Percentiles rank a stretch among this genome's conserved stretches.
Conservation (phyloP, 2,888 invertebrate species). For the Andrena camellia region DNA sequence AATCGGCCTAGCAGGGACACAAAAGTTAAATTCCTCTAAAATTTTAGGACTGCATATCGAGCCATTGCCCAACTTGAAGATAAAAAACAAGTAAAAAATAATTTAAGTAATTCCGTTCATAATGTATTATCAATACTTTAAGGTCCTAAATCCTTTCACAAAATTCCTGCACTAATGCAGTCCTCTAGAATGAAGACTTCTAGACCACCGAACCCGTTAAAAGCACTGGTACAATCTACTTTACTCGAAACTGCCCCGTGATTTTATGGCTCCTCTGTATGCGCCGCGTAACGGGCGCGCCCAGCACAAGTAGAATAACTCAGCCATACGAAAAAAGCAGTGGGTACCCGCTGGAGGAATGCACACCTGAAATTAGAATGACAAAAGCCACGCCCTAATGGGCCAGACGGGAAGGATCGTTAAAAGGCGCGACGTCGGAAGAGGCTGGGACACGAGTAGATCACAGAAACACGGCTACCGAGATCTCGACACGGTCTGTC, state of each 20-base stretch:
- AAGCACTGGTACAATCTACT: neutral
- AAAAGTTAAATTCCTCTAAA: too few species aligned
- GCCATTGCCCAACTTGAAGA: too few species aligned
- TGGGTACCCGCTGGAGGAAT: constrained; percentile 44
- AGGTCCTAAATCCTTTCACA: too few species aligned
- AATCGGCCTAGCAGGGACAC: too few species aligned
- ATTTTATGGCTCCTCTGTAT: constrained; percentile 6
- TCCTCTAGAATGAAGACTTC: too few species aligned
- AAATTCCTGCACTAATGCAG: too few species aligned
- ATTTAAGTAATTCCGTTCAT: too few species aligned
- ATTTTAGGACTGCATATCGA: too few species aligned
- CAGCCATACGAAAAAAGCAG: constrained; percentile 31
- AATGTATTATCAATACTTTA: too few species aligned
- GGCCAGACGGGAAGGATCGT: constrained; percentile 17
- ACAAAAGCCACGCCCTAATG: constrained; percentile 69
- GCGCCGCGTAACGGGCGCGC: constrained; percentile 17
- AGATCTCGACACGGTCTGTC: constrained; percentile 9
- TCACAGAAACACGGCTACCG: constrained; percentile 40
- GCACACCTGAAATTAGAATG: constrained; percentile 70
- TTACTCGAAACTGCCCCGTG: neutral
- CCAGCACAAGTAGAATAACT: constrained; percentile 30
- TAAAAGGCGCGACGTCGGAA: constrained; percentile 34
- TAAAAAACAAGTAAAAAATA: too few species aligned
- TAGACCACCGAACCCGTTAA: neutral
- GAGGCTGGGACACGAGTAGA: constrained; percentile 25